Base-by-base conservation (phyloP, 1,140 invertebrate genomes). In the Charaxes varanes region DNA sequence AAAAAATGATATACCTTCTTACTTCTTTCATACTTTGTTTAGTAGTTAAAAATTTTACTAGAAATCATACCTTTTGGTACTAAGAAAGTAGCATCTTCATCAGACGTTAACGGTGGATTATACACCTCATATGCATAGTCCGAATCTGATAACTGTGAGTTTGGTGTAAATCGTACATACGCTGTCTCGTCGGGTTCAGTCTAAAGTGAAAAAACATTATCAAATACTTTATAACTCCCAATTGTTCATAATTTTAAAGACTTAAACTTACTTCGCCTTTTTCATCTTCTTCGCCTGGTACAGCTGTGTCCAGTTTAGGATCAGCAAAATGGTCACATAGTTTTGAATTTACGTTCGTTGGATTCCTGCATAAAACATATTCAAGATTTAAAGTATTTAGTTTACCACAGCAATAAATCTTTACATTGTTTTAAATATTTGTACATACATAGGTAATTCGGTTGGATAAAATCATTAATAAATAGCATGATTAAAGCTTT, bases 121-220 rank as follows among this genome's bases (percentile, higher is more conserved):
- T 92, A 94, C n/a, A 93, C 80, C 76, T 93, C 89, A 55, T 93
- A 91, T 2, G 91, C 90, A 60, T 90, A 93, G 48, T 91, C 87
- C 2, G 88, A 87, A 47, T 90, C 86, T 1, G 87, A 86, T 50
- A 91, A 72, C 2, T 85, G 80, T 19, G 87, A 86, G 36, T 92
- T 93, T 2, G 93, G 92, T 0, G 88, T 91, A 52, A 93, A 95
- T 42, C 90, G 90, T 1, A 96, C 90, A 51, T 91, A 91, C 10
- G 93, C 93, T 47, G 94, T 73, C 50, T 87, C 84, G 23, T 88
- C 86, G 3, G 91, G 88, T 53, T 90, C 90, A 19, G 88, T 68
- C 67, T 89, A 44, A 45, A 21, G 53, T 27, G 17, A 12, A 26
- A 45, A n/a, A n/a, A n/a, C n/a, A 28, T 14, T 15, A 28, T 28